Conservation (phyloP, 2,113 vertebrate species). For the Neogale vison region DNA sequence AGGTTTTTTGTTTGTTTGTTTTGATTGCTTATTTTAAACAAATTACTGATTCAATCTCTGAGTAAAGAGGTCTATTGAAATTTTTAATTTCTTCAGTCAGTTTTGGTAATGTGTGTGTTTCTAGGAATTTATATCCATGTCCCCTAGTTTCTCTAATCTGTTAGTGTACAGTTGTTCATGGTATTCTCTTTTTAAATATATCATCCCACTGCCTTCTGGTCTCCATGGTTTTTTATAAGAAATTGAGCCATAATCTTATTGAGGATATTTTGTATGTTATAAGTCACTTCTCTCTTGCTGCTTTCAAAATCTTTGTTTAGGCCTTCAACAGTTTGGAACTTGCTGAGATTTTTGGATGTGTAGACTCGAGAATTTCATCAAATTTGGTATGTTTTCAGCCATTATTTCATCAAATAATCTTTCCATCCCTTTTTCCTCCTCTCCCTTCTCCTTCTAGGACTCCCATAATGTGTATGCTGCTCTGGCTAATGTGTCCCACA, state of each 20-base stretch:
- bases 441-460: not conserved
- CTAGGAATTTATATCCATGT: too few relatives aligned
- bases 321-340: not conserved
- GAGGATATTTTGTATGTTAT: not conserved
- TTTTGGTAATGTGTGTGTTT: not conserved
- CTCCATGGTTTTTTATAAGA: not conserved
- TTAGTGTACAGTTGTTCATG: too few relatives aligned
- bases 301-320: not conserved
- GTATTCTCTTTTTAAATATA: not conserved
- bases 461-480: not conserved
- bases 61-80: not conserved
- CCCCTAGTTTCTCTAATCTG: too few relatives aligned
- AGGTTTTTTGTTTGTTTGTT: not conserved
- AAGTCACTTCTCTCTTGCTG: conserved; percentile 3
- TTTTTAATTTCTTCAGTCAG: not conserved
- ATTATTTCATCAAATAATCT: conserved; percentile 35
- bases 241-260: not conserved
- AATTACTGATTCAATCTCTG: not conserved
- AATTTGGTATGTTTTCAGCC: not conserved
- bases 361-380: not conserved
- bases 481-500: not conserved
- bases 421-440: not conserved
- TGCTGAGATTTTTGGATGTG: not conserved
- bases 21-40: not conserved
- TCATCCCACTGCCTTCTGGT: not conserved